Percentiles rank a stretch among this genome's conserved stretches.
These are phyloP conservation scores for Ptychodera flava DNA, from an alignment of 35 echinoderm and acorn worm genomes.

Conservation along the genomic window DNA sequence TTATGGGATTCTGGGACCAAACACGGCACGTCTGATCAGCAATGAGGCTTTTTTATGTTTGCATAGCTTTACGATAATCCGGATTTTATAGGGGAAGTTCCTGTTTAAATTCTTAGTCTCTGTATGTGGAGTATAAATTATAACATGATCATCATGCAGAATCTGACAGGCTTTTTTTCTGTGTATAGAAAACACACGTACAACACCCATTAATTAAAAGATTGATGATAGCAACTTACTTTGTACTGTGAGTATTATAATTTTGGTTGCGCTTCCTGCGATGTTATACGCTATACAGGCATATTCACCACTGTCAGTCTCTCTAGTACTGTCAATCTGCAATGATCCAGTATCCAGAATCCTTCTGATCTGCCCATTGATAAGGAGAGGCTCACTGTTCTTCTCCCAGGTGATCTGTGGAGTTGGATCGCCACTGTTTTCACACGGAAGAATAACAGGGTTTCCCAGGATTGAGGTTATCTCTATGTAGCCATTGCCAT, in stretches of 20 bases:
- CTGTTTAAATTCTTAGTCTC: no score
- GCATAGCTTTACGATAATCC: no score
- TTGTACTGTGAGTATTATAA: constrained; percentile 46
- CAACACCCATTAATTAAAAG: no score
- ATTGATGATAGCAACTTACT: no score
- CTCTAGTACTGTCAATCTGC: constrained; percentile 73
- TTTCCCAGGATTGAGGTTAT: constrained; percentile 17
- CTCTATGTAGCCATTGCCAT: background rate
- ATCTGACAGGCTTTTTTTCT: no score
- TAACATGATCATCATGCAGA: no score
- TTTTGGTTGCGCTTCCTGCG: constrained; percentile 37
- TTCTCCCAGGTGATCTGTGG: constrained; percentile 74
- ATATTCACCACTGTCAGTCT: constrained; percentile 62
- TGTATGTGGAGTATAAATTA: no score
- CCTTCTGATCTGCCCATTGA: constrained; percentile 25
- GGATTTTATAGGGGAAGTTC: no score
- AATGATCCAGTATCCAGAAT: constrained; percentile 43
- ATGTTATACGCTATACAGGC: constrained; percentile 51
- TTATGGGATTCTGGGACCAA: no score
- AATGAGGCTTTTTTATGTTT: no score
- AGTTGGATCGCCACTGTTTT: constrained; percentile 50
- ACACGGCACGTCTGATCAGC: no score
- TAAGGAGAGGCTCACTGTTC: constrained; percentile 29
- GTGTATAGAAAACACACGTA: no score
- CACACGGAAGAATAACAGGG: constrained; percentile 50